Evolutionary conservation across 30 jellyfish, hydroid and myxozoan genomes (phyloP), one percentile per base, ranked within the genome.

Genomic region (Hydra vulgaris): DNA sequence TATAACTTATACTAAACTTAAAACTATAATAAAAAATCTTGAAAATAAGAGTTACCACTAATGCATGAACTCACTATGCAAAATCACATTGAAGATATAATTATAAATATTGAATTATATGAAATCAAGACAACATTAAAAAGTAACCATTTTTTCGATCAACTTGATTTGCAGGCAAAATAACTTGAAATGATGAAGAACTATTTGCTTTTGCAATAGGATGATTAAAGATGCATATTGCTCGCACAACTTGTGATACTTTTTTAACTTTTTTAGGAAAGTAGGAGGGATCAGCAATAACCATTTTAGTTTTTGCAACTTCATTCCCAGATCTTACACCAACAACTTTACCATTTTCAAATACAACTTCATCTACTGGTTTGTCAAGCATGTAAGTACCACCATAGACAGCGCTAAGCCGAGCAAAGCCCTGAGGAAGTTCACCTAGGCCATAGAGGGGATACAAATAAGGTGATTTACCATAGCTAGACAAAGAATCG

Each of bases 381-480:
- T 89, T 94, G 74, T 81, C 86, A 71, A 94, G 74, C 99, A 94
- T 94, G 95, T 94, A 94, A 3, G 99, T 94, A 15, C 99, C 99
- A 22, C 99, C 99, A 83, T 94, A 86, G 16, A 94, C 99, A 19
- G 99, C 99, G 78, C 97, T 88, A 18, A 94, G 89, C 18, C 99
- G 87, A 16, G 99, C 99, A 86, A 94, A 94, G 0, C 97, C 97
- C 71, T 94, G 99, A 25, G 99, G 99, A 15, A 94, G 83, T 80
- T 94, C 99, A 16, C 99, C 99, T 66, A 94, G 77, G 70, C 99
- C 99, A 82, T 94, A 94, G 25, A 88, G 87, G 1, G 99, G 99
- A 77, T 94, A 94, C 21, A 94, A 56, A 82, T 94, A 94, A 19
- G 99, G 99, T 24, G 97, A 87, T 71, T 87, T 94, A 21, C 99